Evolutionary conservation across 2,888 invertebrate genomes (phyloP), one percentile per base, ranked within the genome.

Genomic region (Ctenicera cuprea): DNA sequence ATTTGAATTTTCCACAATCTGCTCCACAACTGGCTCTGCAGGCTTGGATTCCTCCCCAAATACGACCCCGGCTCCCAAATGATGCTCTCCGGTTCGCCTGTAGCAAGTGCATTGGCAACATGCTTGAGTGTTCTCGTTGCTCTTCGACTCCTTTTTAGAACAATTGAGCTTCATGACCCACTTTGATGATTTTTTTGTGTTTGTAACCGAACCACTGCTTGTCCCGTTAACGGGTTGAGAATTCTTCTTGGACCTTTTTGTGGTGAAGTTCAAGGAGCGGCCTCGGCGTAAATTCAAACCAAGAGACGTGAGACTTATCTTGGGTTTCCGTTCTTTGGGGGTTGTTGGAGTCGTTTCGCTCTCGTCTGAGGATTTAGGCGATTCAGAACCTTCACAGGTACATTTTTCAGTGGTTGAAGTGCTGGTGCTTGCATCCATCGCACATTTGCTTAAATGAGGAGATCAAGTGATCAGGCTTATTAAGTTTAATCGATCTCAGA

Each of bases 101-200:
- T 85, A 85, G 74, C 87, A 87, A 57, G 84, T 85, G 74, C 87
- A 87, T 72, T 83, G 84, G 71, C 86, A 87, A 79, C 86, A 86
- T 41, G 80, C 81, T 73, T 80, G 79, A 62, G 77, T 69, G 52
- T 77, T 68, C 48, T 77, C 75, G 20, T 67, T 57, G 22, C 50
- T 76, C 66, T 85, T 85, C 16, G 82, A 73, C 73, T 85, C 85
- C 75, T 85, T 85, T 70, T 85, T 87, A 30, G 84, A 78, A 72
- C 83, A 86, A 71, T 83, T 85, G 69, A 86, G 85, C 77, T 85
- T 86, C 78, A 86, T 82, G 33, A 83, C 82, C 87, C 87, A 87
- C 79, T 86, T 86, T 8, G 85, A 83, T 14, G 84, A 83, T 76
- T 85, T 87, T 72, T 85, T 78, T 67, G 63, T 76, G n/a, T 43